Base-by-base conservation (phyloP, 1,140 invertebrate genomes). In the Augochlora pura region DNA sequence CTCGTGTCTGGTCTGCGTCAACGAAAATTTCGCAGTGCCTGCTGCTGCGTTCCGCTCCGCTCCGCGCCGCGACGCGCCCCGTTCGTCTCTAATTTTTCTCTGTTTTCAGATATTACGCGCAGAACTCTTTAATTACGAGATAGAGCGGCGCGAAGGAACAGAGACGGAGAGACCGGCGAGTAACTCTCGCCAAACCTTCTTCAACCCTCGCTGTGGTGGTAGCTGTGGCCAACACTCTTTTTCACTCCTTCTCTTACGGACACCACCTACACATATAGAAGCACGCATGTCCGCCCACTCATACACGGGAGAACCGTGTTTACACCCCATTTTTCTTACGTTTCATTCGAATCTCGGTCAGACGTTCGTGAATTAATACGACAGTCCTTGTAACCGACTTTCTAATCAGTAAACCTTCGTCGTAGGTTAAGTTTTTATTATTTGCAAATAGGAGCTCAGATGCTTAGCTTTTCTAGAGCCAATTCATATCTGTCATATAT, bases 41-140 rank as follows among this genome's bases (percentile, higher is more conserved):
- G 57, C 42, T 14, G 42, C n/a, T n/a, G n/a, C n/a, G n/a, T n/a
- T n/a, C n/a, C 42, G 42, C 42, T 32, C 32, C 32, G 32, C 32
- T 32, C 32, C 32, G 32, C 32, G 32, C 32, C 32, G 42, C 39
- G 7, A 7, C 42, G 42, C 42, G 42, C 25, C 69, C 25, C 69
- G 69, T 73, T 38, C 69, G 46, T 38, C 70, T 52, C 79, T 57
- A 84, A 83, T 84, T 85, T 76, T 74, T 84, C 83, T 84, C 82
- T 72, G 70, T 73, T 85, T 85, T 85, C 79, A 77, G 73, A 69
- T 81, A 83, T 84, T 72, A 85, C 82, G 68, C 67, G 71, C 81
- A 57, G 68, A 85, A 71, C 82, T 79, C 77, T 74, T 73, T 85
- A 85, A 85, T 85, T 85, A 83, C 77, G 77, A 79, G 67, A 84